These are phyloP conservation scores for Porites lobata DNA, from an alignment of 92 coral and sea anemone genomes.

Conservation along the genomic window DNA sequence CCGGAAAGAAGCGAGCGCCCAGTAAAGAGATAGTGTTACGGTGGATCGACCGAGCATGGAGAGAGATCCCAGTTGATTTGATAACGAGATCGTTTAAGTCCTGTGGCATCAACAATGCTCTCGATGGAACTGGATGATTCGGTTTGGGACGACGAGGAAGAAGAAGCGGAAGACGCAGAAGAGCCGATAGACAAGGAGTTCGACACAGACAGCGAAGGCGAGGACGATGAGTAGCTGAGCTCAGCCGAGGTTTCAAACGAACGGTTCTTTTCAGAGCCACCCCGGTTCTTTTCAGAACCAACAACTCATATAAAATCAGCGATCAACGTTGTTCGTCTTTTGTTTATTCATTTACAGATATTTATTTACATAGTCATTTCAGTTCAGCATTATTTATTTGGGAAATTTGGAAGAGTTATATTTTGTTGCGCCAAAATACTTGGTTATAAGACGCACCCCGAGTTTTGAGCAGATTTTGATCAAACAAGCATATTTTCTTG, in stretches of 20 bases:
- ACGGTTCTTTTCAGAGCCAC: neutral
- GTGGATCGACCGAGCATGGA: constrained; percentile 51
- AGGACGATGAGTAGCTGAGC: constrained; percentile 21
- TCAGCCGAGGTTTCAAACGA: constrained; percentile 17
- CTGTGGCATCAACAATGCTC: constrained; percentile 56
- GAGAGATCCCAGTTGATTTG: constrained; percentile 34
- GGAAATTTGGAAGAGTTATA: too few relatives aligned
- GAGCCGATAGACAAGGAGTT: neutral
- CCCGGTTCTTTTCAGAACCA: constrained; percentile 35
- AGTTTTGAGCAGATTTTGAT: too few relatives aligned
- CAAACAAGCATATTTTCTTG: too few relatives aligned
- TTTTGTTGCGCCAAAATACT: too few relatives aligned
- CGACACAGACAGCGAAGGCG: neutral
- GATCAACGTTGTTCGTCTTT: too few relatives aligned
- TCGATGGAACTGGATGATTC: constrained; percentile 49
- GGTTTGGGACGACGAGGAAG: neutral
- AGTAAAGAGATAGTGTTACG: constrained; percentile 34
- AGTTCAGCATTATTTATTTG: neutral
- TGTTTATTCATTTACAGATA: neutral
- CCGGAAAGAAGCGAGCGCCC: constrained; percentile 49
- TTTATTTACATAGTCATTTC: neutral
- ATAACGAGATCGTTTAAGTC: constrained; percentile 40
- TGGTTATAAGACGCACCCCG: too few relatives aligned
- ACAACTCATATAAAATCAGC: neutral
- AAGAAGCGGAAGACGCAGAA: neutral